A percentile compares a stretch with the other conserved stretches of the same genome.
Evolutionary conservation across 2,888 invertebrate genomes (phyloP).

Genomic region (Venustoraphidia nigricollis): DNA sequence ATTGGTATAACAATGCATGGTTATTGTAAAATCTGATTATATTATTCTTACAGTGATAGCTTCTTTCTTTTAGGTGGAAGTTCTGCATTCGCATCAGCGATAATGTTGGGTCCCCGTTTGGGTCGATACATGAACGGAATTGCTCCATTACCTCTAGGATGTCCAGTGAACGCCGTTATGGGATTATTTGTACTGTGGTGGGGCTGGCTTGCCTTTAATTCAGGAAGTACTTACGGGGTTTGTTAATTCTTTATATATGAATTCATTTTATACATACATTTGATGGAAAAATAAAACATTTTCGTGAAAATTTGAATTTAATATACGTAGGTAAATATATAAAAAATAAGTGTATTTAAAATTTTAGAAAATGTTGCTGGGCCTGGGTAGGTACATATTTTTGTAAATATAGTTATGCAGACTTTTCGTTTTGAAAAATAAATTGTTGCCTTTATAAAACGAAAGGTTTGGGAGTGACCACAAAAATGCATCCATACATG

Average conservation of each 20-base stretch:
- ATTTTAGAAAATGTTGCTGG: too few relatives aligned
- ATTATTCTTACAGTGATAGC: not conserved
- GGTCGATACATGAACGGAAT: conserved; percentile 69
- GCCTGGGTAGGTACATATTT: too few relatives aligned
- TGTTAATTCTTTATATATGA: too few relatives aligned
- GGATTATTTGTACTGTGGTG: conserved; percentile 90
- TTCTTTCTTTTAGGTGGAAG: conserved; percentile 36
- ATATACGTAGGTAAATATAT: too few relatives aligned
- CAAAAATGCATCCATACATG: too few relatives aligned
- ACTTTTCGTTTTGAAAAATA: too few relatives aligned
- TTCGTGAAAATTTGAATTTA: too few relatives aligned
- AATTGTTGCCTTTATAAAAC: too few relatives aligned
- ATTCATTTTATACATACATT: not conserved
- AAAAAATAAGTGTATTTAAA: too few relatives aligned
- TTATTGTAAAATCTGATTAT: too few relatives aligned
- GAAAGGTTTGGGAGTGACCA: too few relatives aligned
- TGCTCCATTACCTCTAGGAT: conserved; percentile 63
- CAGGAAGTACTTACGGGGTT: conserved; percentile 74
- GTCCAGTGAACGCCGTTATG: conserved; percentile 81
- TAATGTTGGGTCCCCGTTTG: conserved; percentile 77
- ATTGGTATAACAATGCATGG: conserved; percentile 37
- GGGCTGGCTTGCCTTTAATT: conserved; percentile 94
- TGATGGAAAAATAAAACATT: not conserved
- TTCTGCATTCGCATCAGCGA: conserved; percentile 71
- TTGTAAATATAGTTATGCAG: too few relatives aligned